A percentile compares a stretch with the other conserved stretches of the same genome.
These are phyloP conservation scores for Dasypogon diadema DNA, from an alignment of 2,888 invertebrate genomes.

Conservation along the genomic window DNA sequence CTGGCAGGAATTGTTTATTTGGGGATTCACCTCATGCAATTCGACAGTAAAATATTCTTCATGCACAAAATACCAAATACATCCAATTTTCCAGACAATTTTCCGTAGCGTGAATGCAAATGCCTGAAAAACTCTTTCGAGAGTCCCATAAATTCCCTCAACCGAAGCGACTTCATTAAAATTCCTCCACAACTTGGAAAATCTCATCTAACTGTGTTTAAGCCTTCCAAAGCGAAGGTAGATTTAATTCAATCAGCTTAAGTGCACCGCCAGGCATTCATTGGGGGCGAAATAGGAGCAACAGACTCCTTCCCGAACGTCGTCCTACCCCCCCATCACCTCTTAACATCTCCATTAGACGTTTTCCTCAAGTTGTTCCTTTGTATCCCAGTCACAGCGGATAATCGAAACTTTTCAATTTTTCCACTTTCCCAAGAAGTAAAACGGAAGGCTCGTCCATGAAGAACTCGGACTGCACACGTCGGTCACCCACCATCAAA, in stretches of 20 bases:
- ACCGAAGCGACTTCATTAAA: neutral
- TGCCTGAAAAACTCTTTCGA: neutral
- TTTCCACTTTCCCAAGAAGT: slow-evolving; percentile 28
- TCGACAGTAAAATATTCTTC: neutral
- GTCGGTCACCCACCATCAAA: no score
- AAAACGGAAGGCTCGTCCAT: no score
- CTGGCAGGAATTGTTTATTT: slow-evolving; percentile 17
- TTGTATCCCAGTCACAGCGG: neutral
- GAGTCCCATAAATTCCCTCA: neutral
- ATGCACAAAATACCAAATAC: no score
- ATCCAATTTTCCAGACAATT: no score
- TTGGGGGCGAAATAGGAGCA: neutral
- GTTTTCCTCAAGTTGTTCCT: neutral
- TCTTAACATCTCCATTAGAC: slow-evolving; percentile 19
- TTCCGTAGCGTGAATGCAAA: no score
- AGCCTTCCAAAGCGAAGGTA: neutral
- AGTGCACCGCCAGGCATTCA: slow-evolving; percentile 25
- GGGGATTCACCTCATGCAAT: neutral
- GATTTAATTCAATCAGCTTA: slow-evolving; percentile 21
- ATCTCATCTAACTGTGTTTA: neutral
- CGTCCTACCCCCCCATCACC: no score
- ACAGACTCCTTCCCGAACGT: neutral
- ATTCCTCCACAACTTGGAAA: slow-evolving; percentile 9
- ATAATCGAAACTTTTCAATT: slow-evolving; percentile 23
- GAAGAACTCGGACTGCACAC: no score